Percentiles rank a stretch among this genome's conserved stretches.
phyloP scores from a whole-genome alignment of 1,140 invertebrate species.

The Amyelois transitella region DNA sequence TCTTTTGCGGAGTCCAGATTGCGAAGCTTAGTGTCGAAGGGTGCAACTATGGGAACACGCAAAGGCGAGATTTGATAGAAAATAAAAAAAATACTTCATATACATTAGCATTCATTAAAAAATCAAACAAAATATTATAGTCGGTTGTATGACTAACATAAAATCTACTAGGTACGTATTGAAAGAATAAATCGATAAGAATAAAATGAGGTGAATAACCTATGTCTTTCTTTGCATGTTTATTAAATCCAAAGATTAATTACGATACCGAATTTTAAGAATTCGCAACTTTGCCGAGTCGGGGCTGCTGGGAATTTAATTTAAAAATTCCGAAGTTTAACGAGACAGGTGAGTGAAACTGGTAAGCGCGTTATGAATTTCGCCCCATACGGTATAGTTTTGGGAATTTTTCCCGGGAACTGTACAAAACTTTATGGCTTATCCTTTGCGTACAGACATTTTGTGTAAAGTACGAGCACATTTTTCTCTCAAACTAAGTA shows the following conservation, averaged over 20 bases:
- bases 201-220: too few relatives aligned
- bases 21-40: too few relatives aligned
- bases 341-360: constrained; percentile 68
- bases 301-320: constrained; percentile 66
- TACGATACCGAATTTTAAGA: constrained; percentile 66
- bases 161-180: too few relatives aligned
- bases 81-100: too few relatives aligned
- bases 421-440: constrained; percentile 54
- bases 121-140: too few relatives aligned
- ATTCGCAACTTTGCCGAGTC: constrained; percentile 65
- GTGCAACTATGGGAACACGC: too few relatives aligned
- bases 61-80: too few relatives aligned
- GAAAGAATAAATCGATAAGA: too few relatives aligned
- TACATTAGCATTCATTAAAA: too few relatives aligned
- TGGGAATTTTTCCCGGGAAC: constrained; percentile 56
- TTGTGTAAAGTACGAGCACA: background rate
- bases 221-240: constrained; percentile 37
- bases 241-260: constrained; percentile 66
- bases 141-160: too few relatives aligned
- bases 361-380: constrained; percentile 71
- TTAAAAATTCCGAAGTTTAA: constrained; percentile 71
- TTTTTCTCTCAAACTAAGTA: background rate
- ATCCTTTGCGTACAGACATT: constrained; percentile 26
- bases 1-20: too few relatives aligned
- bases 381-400: constrained; percentile 55